Percentiles rank a stretch among this genome's conserved stretches.
phyloP scores from a whole-genome alignment of 2,888 invertebrate genomes.

The Patella caerulea region DNA sequence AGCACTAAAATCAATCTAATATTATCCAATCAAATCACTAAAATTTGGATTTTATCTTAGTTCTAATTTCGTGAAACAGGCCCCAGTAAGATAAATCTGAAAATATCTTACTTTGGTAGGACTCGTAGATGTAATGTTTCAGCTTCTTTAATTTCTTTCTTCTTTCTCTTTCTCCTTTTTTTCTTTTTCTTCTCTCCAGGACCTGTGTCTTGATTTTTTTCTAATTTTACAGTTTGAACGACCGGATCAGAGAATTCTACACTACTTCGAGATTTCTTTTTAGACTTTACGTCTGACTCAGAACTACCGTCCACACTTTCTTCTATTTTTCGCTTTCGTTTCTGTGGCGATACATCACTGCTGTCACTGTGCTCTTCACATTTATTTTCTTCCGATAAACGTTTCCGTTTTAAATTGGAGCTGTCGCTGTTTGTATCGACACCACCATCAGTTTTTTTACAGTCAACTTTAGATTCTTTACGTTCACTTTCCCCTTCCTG shows the following conservation, averaged over 20 bases:
- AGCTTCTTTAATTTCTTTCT: constrained; percentile 49
- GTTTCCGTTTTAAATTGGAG: background rate
- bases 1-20: no score
- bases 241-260: constrained; percentile 10
- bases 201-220: constrained; percentile 9
- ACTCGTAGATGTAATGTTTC: constrained; percentile 54
- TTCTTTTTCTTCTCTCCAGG: constrained; percentile 13
- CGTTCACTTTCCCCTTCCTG: constrained; percentile 9
- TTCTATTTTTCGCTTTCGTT: constrained; percentile 19
- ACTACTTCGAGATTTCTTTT: constrained; percentile 8
- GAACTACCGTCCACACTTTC: constrained; percentile 15
- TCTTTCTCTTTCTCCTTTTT: constrained; percentile 31
- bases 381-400: background rate
- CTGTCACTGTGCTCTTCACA: constrained; percentile 16
- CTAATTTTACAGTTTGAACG: constrained; percentile 4
- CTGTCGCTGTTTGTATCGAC: no score
- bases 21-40: no score
- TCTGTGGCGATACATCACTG: constrained; percentile 10
- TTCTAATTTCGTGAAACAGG: no score
- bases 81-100: background rate
- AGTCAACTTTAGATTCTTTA: constrained; percentile 17
- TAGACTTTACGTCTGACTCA: background rate
- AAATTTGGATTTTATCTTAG: no score
- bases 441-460: no score
- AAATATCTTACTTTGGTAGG: constrained; percentile 55